Evolutionary conservation across 2,113 vertebrate genomes (phyloP), one percentile per base, ranked within the genome.

Genomic region (Hipposideros armiger): DNA sequence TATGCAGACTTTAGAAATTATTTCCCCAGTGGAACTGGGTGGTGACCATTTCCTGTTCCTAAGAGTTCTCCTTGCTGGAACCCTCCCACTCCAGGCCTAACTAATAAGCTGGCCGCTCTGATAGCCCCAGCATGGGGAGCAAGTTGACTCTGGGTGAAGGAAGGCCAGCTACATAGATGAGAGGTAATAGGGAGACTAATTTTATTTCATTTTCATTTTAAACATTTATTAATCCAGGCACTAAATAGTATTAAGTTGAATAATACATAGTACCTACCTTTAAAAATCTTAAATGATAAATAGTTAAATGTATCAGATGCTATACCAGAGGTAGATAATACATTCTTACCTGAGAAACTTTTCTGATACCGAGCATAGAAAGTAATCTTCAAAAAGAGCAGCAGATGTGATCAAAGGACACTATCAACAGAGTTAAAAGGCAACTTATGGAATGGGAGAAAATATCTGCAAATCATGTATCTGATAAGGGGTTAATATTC

Each of bases 171-270:
- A 58, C 24, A 69, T 76, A 36, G 26, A 16, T 74, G 22, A 89
- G 66, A 80, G 13, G 40, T 28, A 66, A 87, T 15, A 40, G 42
- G 10, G 22, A 81, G 54, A 70, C 19, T 28, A 62, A 95, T 77
- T 87, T 77, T 17, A 67, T 64, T 58, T 73, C 16, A 60, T 87
- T 84, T 87, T 87, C 45, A 54, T 28, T 92, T 87, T 60, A 77
- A 81, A 67, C 8, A 69, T 28, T 22, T 77, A 86, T 50, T 77
- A n/a, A 60, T 45, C 36, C 58, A 82, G 26, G 52, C 3, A 28
- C 24, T 69, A 87, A 52, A 40, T 60, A 70, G 67, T 66, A 24
- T 8, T 58, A n/a, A 69, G 13, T 74, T 87, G 9, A 58, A 95
- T 28, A 87, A 14, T 56, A 82, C 13, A 28, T 5, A 36, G 24